These are phyloP conservation scores for Hypomecis punctinalis DNA, from an alignment of 2,888 invertebrate genomes.

Conservation along the genomic window DNA sequence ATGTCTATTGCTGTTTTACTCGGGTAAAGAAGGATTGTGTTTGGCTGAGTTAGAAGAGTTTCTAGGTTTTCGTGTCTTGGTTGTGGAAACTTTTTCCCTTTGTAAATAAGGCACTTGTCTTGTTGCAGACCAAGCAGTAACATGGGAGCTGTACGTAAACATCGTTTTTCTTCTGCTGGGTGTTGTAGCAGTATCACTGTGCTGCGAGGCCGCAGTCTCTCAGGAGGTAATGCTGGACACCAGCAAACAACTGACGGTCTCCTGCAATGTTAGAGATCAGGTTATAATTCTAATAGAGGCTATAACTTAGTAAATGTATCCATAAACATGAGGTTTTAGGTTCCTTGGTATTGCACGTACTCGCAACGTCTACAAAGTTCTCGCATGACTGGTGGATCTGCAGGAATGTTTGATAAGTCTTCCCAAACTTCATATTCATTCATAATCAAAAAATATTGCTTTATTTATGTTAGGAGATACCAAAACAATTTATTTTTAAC, in stretches of 20 bases:
- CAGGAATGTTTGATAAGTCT: conserved; percentile 89
- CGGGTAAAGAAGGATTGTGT: conserved; percentile 93
- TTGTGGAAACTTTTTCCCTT: conserved; percentile 94
- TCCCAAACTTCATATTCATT: conserved; percentile 85
- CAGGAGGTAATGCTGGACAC: conserved; percentile 92
- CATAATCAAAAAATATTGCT: conserved; percentile 48
- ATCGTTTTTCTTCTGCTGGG: conserved; percentile 96
- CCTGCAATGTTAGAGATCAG: conserved; percentile 75
- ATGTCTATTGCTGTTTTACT: conserved; percentile 90
- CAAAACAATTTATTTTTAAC: neutral
- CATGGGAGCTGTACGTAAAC: conserved; percentile 96
- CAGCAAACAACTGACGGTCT: conserved; percentile 95
- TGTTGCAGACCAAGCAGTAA: conserved; percentile 89
- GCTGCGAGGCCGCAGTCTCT: conserved; percentile 88
- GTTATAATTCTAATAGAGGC: neutral
- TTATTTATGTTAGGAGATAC: neutral
- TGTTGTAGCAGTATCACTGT: conserved; percentile 94
- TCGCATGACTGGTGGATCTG: conserved; percentile 91
- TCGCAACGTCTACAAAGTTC: conserved; percentile 89
- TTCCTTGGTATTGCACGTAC: conserved; percentile 77
- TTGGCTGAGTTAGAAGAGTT: conserved; percentile 86
- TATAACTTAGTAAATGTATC: too few species aligned
- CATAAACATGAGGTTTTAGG: neutral
- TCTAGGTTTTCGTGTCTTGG: conserved; percentile 87
- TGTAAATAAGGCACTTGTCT: conserved; percentile 91